A percentile compares a stretch with the other conserved stretches of the same genome.
These are phyloP conservation scores for Halocynthia roretzi DNA, from an alignment of 23 tunicate genomes.

Conservation along the genomic window DNA sequence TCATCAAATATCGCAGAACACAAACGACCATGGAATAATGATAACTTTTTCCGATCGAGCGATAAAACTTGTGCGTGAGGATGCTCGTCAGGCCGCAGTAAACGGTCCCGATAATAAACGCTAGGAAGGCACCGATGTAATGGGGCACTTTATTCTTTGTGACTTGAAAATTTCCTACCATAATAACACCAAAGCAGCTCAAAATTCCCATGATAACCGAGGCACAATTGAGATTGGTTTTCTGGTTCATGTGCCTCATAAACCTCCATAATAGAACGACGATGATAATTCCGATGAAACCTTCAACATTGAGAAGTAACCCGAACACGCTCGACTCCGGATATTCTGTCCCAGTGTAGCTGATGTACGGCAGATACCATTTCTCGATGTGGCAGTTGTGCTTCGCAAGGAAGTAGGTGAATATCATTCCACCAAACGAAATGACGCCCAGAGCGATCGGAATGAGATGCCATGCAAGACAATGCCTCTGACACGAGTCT, in stretches of 20 bases:
- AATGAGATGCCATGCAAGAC: slow-evolving; percentile 54
- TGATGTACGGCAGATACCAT: slow-evolving; percentile 76
- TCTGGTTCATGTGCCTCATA: slow-evolving; percentile 46
- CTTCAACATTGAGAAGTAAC: slow-evolving; percentile 56
- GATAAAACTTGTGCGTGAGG: slow-evolving; percentile 28
- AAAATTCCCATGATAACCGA: slow-evolving; percentile 35
- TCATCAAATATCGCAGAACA: slow-evolving; percentile 19
- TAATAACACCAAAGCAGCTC: slow-evolving; percentile 59
- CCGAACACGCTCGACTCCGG: slow-evolving; percentile 85
- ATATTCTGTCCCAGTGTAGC: slow-evolving; percentile 87
- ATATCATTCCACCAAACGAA: slow-evolving; percentile 38
- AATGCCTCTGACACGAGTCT: too few species aligned
- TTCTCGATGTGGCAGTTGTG: slow-evolving; percentile 66
- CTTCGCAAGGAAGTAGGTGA: slow-evolving; percentile 56
- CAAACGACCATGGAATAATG: slow-evolving; percentile 9
- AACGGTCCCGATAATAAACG: slow-evolving; percentile 44
- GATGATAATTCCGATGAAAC: slow-evolving; percentile 51
- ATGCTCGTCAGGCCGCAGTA: slow-evolving; percentile 43
- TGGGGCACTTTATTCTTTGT: slow-evolving; percentile 59
- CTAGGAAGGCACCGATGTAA: slow-evolving; percentile 67
- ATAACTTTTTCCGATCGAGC: background rate
- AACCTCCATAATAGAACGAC: slow-evolving; percentile 64
- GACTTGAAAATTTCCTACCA: slow-evolving; percentile 79
- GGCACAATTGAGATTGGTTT: slow-evolving; percentile 16
- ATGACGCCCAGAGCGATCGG: slow-evolving; percentile 62